phyloP scores from a whole-genome alignment of 2,113 vertebrate genomes.

The Pseudopipra pipra region DNA sequence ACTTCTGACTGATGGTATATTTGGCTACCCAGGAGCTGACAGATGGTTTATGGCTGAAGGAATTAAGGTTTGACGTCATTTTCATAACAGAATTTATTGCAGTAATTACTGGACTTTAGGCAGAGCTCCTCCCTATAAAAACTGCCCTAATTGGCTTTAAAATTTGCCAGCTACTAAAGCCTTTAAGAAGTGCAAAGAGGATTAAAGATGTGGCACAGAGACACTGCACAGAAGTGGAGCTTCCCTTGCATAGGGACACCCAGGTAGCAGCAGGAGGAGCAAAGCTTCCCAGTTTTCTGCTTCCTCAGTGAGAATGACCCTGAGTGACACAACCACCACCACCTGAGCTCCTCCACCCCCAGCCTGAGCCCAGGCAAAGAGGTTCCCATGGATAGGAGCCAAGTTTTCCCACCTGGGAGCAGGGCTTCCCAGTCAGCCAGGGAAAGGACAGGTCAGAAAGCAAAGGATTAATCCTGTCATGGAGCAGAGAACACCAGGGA shows the following conservation, averaged over 20 bases:
- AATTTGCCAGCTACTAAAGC: not conserved
- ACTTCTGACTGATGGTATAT: not conserved
- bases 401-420: not conserved
- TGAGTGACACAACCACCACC: not conserved
- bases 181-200: not conserved
- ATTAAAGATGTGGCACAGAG: not conserved
- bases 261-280: not conserved
- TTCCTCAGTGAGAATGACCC: not conserved
- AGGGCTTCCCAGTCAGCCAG: not conserved
- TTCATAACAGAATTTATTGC: conserved; percentile 31
- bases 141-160: not conserved
- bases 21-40: not conserved
- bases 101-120: not conserved
- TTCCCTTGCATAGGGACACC: not conserved
- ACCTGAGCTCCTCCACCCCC: not conserved
- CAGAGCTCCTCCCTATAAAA: not conserved
- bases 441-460: not conserved
- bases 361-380: not conserved
- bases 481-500: not conserved
- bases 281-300: not conserved
- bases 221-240: not conserved
- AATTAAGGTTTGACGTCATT: not conserved
- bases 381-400: not conserved
- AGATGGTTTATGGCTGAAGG: not conserved
- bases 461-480: not conserved